Conservation (phyloP, 2,888 invertebrate genomes). For the Netelia fuscicornis region DNA sequence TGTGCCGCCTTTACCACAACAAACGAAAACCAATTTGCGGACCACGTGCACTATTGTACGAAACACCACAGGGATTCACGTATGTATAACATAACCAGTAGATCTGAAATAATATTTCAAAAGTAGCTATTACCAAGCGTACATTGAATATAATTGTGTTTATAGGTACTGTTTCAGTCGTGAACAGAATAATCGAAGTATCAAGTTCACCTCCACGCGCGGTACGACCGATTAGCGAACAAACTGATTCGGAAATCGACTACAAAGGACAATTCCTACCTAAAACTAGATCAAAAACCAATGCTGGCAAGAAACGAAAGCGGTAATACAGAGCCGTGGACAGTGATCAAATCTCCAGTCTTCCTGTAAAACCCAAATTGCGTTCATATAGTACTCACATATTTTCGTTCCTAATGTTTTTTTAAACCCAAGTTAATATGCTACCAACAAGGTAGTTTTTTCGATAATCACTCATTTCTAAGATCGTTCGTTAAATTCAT, state of each 20-base stretch:
- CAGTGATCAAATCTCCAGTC: constrained; percentile 5
- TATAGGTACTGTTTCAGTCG: constrained; percentile 34
- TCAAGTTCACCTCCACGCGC: constrained; percentile 73
- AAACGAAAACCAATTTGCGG: constrained; percentile 71
- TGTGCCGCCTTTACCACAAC: constrained; percentile 73
- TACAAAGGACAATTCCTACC: constrained; percentile 71
- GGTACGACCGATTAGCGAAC: constrained; percentile 73
- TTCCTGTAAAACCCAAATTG: constrained; percentile 32
- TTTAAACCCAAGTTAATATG: constrained; percentile 14
- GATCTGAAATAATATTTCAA: not conserved
- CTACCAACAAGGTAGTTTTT: constrained; percentile 7
- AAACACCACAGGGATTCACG: constrained; percentile 43
- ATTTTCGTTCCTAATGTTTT: constrained; percentile 7
- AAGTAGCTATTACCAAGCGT: not conserved
- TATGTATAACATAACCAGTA: constrained; percentile 11
- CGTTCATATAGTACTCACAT: constrained; percentile 23
- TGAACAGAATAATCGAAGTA: constrained; percentile 49
- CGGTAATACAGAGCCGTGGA: constrained; percentile 52
- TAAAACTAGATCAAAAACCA: constrained; percentile 58
- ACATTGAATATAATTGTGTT: not conserved
- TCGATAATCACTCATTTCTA: not conserved
- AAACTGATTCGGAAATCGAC: constrained; percentile 73
- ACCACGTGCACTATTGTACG: constrained; percentile 74
- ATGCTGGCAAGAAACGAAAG: constrained; percentile 70
- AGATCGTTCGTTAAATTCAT: constrained; percentile 20